Base-by-base conservation (phyloP, 2,797 vertebrate species). In the Diplodus puntazzo region DNA sequence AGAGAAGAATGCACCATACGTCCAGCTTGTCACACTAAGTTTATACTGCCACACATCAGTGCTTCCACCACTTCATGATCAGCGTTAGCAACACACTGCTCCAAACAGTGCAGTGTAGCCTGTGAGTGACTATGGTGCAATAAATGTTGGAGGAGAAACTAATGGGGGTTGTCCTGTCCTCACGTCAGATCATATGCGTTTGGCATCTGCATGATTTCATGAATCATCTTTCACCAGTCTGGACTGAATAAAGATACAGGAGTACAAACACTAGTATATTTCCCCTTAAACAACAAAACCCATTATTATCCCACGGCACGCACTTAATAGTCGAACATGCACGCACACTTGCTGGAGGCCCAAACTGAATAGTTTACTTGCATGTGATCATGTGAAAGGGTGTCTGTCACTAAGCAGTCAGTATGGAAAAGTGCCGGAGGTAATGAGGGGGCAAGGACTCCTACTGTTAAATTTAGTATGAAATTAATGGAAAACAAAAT, bases 1-100 rank as follows among this genome's bases (percentile, higher is more conserved):
- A 82, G 78, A 83, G 86, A 88, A 81, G 89, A 91, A 93, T 85
- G 84, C 69, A 34, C 82, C 75, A 68, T 82, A 86, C 73, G 50
- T 86, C 84, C 85, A 80, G 73, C 80, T 83, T 87, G 87, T 88
- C 89, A 83, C 75, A 80, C 78, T 64, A 81, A 80, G 76, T 87
- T 86, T 87, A 81, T 79, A 58, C 49, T 57, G 81, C 84, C 49
- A 85, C 89, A 87, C 80, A 83, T 91, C 86, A 89, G 62, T 43
- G 74, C 62, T 46, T 69, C 66, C 46, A 57, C 55, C 58, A 57
- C 83, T 84, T 89, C 73, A 85, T 80, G 75, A 90, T 77, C 66
- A 75, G 70, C 11, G 5, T 57, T n/a, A 57, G 50, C n/a, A 69
- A 16, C 39, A 55, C 52, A 72, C 11, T 6, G 23, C 73, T 61